Percentiles rank a stretch among this genome's conserved stretches.
phyloP scores from a whole-genome alignment of 2,888 invertebrate species.

The Cremastinae sp. region DNA sequence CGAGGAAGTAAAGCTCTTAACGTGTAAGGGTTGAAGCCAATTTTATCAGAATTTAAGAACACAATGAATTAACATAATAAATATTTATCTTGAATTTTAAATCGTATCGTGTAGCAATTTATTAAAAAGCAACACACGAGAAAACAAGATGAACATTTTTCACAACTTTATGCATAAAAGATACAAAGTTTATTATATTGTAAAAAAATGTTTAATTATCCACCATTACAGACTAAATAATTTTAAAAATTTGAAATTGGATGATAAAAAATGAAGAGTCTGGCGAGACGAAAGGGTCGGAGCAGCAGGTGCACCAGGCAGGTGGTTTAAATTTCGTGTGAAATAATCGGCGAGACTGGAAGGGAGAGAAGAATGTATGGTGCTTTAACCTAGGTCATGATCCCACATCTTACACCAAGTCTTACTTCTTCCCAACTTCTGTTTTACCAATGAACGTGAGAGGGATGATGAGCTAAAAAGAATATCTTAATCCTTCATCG shows the following conservation, averaged over 20 bases:
- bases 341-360: constrained; percentile 4
- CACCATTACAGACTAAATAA: too few relatives aligned
- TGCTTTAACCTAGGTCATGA: constrained; percentile 51
- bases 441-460: constrained; percentile 57
- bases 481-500: neutral
- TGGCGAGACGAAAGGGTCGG: neutral
- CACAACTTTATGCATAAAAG: too few relatives aligned
- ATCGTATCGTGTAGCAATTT: neutral
- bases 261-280: neutral
- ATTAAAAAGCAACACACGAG: neutral
- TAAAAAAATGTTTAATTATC: neutral
- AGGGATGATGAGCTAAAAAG: constrained; percentile 54
- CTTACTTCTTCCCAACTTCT: constrained; percentile 50
- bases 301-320: constrained; percentile 33
- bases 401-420: constrained; percentile 32
- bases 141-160: neutral
- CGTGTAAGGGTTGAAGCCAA: neutral
- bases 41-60: too few relatives aligned
- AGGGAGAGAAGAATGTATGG: constrained; percentile 15
- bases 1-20: constrained; percentile 24
- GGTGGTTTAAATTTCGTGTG: constrained; percentile 5
- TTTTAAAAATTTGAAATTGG: too few relatives aligned
- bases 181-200: neutral
- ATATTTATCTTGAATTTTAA: too few relatives aligned
- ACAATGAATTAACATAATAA: too few relatives aligned